Conservation (phyloP, 1,140 invertebrate species). For the Neuroterus valhalla region DNA sequence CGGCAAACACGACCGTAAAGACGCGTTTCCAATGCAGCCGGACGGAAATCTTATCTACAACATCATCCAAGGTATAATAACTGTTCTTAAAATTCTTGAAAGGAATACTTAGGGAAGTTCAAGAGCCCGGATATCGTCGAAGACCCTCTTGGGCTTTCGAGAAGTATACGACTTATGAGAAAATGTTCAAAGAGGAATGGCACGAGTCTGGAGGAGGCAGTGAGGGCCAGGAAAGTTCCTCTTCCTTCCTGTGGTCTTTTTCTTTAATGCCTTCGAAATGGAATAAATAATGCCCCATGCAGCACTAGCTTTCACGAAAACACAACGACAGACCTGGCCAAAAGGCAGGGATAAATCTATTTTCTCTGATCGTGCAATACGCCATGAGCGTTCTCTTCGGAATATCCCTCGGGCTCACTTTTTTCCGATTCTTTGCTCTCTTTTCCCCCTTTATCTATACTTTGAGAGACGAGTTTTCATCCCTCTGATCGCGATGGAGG, state of each 20-base stretch:
- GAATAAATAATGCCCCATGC: slow-evolving; percentile 62
- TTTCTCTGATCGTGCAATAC: slow-evolving; percentile 64
- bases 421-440: slow-evolving; percentile 45
- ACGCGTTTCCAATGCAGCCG: too few species aligned
- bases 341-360: slow-evolving; percentile 67
- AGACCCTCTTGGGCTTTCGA: not conserved
- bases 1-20: too few species aligned
- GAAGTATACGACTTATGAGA: not conserved
- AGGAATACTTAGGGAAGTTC: not conserved
- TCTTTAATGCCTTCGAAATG: slow-evolving; percentile 56
- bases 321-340: slow-evolving; percentile 38
- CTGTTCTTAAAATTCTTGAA: not conserved
- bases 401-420: slow-evolving; percentile 46
- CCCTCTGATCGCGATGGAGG: not conserved
- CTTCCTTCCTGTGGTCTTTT: slow-evolving; percentile 32
- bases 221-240: slow-evolving; percentile 23
- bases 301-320: slow-evolving; percentile 40
- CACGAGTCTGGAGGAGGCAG: slow-evolving; percentile 2
- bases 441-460: slow-evolving; percentile 2
- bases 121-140: not conserved
- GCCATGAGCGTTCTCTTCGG: slow-evolving; percentile 62
- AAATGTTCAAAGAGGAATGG: slow-evolving; percentile 19
- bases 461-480: slow-evolving; percentile 25
- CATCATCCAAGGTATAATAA: not conserved
- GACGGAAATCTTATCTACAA: too few species aligned